Evolutionary conservation across 2,113 vertebrate species (phyloP).

Genomic region (Psittacara wagleri): DNA sequence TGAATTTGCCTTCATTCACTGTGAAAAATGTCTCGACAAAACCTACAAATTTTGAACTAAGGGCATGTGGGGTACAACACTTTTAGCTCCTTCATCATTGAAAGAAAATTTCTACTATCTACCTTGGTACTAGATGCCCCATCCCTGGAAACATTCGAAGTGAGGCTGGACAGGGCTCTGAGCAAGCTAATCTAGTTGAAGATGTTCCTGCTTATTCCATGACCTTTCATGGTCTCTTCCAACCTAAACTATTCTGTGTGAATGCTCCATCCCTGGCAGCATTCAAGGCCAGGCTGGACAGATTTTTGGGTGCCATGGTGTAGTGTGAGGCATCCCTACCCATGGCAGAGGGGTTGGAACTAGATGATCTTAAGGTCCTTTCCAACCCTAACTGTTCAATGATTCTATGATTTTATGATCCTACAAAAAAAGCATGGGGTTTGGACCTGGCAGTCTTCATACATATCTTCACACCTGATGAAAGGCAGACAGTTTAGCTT

Average conservation of each 20-base stretch:
- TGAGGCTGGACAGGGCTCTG: fast-evolving
- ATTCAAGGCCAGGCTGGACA: not conserved
- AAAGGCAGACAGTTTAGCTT: not conserved
- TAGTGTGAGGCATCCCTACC: not conserved
- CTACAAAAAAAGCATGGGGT: not conserved
- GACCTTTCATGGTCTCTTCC: not conserved
- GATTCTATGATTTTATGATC: not conserved
- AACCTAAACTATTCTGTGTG: not conserved
- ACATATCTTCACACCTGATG: not conserved
- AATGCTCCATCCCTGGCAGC: not conserved
- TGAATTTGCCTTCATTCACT: not conserved
- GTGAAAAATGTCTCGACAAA: not conserved
- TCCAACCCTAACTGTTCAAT: not conserved
- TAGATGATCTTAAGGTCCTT: not conserved
- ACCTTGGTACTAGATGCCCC: not conserved
- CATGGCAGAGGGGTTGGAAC: not conserved
- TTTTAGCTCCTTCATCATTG: not conserved
- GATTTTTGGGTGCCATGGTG: not conserved
- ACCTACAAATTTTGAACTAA: not conserved
- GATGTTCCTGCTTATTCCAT: not conserved
- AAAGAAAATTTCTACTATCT: not conserved
- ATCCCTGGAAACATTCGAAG: not conserved
- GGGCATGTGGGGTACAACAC: not conserved
- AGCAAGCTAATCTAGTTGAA: not conserved
- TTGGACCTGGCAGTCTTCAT: not conserved